Conservation (phyloP, 2,113 vertebrate genomes). For the Hydropotes inermis region DNA sequence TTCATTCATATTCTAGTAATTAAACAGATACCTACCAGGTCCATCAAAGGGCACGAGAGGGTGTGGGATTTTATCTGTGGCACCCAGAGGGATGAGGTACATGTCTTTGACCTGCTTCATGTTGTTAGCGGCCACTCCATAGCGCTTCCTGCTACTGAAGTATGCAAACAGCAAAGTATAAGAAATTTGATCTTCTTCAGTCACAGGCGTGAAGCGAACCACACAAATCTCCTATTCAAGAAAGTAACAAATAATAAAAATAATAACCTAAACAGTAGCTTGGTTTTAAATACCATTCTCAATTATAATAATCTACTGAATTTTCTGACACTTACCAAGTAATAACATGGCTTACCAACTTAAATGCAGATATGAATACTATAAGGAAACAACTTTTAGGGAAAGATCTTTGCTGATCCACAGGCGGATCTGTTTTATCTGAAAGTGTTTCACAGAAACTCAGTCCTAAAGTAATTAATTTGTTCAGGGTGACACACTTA, state of each 20-base stretch:
- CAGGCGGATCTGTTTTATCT: not conserved
- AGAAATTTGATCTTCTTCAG: constrained; percentile 98
- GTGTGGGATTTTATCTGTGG: constrained; percentile 96
- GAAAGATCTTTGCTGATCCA: not conserved
- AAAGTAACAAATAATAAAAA: constrained; percentile 40
- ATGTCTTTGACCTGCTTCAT: constrained; percentile 98
- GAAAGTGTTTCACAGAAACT: not conserved
- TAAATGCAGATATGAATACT: not conserved
- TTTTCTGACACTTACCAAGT: not conserved
- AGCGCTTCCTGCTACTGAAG: constrained; percentile 97
- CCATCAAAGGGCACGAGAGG: constrained; percentile 99
- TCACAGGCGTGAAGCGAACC: constrained; percentile 95
- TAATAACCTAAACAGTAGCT: not conserved
- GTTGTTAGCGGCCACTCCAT: constrained; percentile 97
- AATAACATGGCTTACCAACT: constrained; percentile 4
- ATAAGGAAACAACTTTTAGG: not conserved
- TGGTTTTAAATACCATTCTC: constrained; percentile 27
- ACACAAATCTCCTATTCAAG: constrained; percentile 94
- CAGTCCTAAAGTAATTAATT: not conserved
- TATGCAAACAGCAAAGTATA: constrained; percentile 96
- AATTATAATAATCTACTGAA: not conserved
- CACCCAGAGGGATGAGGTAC: constrained; percentile 96
- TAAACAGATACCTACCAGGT: constrained; percentile 87
- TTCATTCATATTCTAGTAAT: not conserved
- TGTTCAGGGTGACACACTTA: not conserved